Conservation (phyloP, 2,888 invertebrate species). For the Holacanthella duospinosa region DNA sequence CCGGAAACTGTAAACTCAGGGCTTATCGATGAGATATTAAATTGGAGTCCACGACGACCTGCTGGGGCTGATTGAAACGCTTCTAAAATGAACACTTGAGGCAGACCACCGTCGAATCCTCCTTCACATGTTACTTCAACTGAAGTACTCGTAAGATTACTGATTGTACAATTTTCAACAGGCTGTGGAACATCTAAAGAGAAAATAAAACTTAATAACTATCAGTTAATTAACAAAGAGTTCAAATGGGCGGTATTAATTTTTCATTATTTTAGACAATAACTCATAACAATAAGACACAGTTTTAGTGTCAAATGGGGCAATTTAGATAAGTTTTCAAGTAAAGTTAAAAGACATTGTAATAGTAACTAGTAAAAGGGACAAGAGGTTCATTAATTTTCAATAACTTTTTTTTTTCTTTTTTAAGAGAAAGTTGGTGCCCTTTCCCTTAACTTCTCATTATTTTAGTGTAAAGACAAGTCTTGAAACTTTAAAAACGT, state of each 20-base stretch:
- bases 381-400: not conserved
- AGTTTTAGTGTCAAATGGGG: too few species aligned
- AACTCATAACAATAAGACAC: too few species aligned
- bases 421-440: too few species aligned
- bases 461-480: not conserved
- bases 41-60: slow-evolving; percentile 38
- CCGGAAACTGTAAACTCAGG: slow-evolving; percentile 67
- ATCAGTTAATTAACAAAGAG: too few species aligned
- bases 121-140: slow-evolving; percentile 71
- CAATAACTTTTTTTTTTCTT: not conserved
- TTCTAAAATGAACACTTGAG: slow-evolving; percentile 74
- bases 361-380: too few species aligned
- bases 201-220: too few species aligned
- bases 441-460: slow-evolving; percentile 1
- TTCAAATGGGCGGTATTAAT: too few species aligned
- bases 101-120: slow-evolving; percentile 80
- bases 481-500: not conserved
- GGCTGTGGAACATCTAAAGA: slow-evolving; percentile 66
- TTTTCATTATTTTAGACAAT: not conserved
- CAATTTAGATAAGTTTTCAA: too few species aligned
- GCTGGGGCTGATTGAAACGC: slow-evolving; percentile 49
- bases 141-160: slow-evolving; percentile 72
- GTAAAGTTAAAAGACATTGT: too few species aligned
- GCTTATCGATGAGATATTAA: slow-evolving; percentile 55
- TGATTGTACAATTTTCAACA: slow-evolving; percentile 71